A percentile compares a stretch with the other conserved stretches of the same genome.
phyloP scores from a whole-genome alignment of 2,113 vertebrate species.

The Chloroceryle aenea region DNA sequence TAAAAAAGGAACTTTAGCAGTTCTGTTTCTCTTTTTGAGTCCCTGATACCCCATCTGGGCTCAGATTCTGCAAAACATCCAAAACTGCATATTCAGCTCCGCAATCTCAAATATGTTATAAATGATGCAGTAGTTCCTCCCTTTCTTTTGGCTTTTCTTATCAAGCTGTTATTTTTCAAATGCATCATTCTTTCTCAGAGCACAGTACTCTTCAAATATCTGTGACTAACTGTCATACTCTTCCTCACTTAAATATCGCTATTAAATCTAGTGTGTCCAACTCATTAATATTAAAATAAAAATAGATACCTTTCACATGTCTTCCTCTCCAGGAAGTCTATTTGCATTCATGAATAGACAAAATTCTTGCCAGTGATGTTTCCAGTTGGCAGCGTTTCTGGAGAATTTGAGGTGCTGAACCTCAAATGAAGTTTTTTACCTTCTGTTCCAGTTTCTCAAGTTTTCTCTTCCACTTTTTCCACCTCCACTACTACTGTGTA shows the following conservation, averaged over 20 bases:
- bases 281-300: background rate
- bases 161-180: background rate
- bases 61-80: slow-evolving; percentile 5
- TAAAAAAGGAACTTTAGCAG: background rate
- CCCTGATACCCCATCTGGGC: background rate
- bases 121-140: slow-evolving; percentile 24
- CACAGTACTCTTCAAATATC: background rate
- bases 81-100: background rate
- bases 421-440: background rate
- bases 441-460: slow-evolving; percentile 22
- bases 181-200: background rate
- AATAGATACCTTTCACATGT: background rate
- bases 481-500: background rate
- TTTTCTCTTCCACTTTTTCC: background rate
- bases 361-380: background rate
- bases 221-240: background rate
- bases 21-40: slow-evolving; percentile 36
- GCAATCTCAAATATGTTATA: background rate
- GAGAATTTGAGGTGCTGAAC: background rate
- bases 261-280: background rate
- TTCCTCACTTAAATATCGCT: background rate
- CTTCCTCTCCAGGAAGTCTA: slow-evolving; percentile 12
- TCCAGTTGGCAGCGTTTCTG: background rate
- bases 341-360: background rate
- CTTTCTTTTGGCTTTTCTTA: background rate